Evolutionary conservation across 2,888 invertebrate genomes (phyloP), one percentile per base, ranked within the genome.

Genomic region (Apamea epomidion): DNA sequence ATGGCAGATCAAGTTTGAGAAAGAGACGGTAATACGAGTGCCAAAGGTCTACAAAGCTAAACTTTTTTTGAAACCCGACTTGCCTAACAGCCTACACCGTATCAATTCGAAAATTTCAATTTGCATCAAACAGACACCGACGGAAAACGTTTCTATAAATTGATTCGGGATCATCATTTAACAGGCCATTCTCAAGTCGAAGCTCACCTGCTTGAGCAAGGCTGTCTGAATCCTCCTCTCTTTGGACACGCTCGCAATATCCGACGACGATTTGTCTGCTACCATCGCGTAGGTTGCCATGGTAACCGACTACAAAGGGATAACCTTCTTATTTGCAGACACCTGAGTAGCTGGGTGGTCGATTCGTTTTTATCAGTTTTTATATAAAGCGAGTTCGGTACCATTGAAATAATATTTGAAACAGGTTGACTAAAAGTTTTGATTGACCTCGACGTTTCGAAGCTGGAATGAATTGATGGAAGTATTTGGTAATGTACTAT

Each of bases 201-300:
- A 62, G 67, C 37, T 45, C 65, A 80, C 51, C 71, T 80, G 84
- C n/a, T 54, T 16, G n/a, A 67, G 14, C 18, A 42, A 60, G 67
- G 16, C 21, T 32, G 54, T 51, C 58, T 60, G 76, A 72, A 81
- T 14, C 78, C 62, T 48, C 32, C 60, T 37, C 37, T 67, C 21
- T 29, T 62, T 37, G 37, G 45, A 54, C 29, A 69, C 25, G 45
- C 37, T 79, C 80, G 42, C 45, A 60, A 82, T 85, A 74, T 65
- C 60, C 51, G 70, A 60, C 75, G 75, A 62, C 75, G 14, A 70
- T 82, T 80, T 85, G 81, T 88, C 88, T 90, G 80, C 80, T 76
- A 37, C 29, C 58, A 42, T 67, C 25, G 67, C 60, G 60, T 54
- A 60, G 25, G 86, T 71, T 62, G 60, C 73, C 78, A 76, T 81